A percentile compares a stretch with the other conserved stretches of the same genome.
These are phyloP conservation scores for Lucifuga dentata DNA, from an alignment of 2,113 vertebrate species.

Conservation along the genomic window DNA sequence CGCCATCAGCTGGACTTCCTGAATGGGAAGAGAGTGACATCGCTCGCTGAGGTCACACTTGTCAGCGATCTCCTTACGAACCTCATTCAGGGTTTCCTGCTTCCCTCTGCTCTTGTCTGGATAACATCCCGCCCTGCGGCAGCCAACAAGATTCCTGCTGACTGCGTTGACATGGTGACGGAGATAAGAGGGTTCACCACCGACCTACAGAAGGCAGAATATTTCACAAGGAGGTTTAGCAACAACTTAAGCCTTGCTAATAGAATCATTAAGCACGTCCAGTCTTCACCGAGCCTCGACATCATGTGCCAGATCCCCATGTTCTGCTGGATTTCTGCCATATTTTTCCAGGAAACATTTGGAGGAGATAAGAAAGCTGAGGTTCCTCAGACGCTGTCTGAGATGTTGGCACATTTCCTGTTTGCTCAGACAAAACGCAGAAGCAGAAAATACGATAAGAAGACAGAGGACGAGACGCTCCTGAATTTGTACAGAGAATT, in stretches of 20 bases:
- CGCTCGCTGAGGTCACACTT: constrained; percentile 28
- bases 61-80: constrained; percentile 41
- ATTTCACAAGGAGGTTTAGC: constrained; percentile 48
- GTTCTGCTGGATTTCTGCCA: constrained; percentile 70
- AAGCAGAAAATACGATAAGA: constrained; percentile 37
- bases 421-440: constrained; percentile 37
- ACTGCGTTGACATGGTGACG: constrained; percentile 42
- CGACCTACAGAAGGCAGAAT: constrained; percentile 60
- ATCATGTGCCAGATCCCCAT: constrained; percentile 69
- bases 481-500: constrained; percentile 30
- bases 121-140: constrained; percentile 58
- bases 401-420: constrained; percentile 67
- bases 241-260: not conserved
- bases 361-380: not conserved
- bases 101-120: constrained; percentile 53
- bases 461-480: not conserved
- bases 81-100: constrained; percentile 63
- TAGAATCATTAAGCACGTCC: constrained; percentile 34
- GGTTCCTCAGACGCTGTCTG: constrained; percentile 64
- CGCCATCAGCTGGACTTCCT: constrained; percentile 47
- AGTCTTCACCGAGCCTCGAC: constrained; percentile 52
- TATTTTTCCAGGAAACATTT: constrained; percentile 58
- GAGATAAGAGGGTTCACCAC: constrained; percentile 64
- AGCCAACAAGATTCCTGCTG: constrained; percentile 55
- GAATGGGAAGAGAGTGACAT: not conserved